Percentiles rank a stretch among this genome's conserved stretches.
Evolutionary conservation across 2,888 invertebrate genomes (phyloP).

Genomic region (Drosophila parthenogenetica): DNA sequence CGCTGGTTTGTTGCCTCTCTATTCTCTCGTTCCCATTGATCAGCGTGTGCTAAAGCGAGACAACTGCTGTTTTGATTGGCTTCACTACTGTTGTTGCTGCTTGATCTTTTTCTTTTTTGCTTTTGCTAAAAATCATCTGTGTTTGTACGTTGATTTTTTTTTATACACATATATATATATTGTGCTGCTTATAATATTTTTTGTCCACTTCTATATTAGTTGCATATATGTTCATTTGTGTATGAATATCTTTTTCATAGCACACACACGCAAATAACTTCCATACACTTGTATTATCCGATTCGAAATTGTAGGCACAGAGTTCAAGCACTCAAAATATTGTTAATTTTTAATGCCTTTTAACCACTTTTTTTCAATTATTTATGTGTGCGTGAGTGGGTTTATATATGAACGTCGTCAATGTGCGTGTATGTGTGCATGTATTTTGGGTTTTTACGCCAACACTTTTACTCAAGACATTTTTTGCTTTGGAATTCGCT

Average conservation of each 20-base stretch:
- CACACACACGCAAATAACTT: constrained; percentile 37
- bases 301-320: constrained; percentile 48
- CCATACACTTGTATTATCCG: constrained; percentile 30
- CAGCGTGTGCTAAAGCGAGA: constrained; percentile 66
- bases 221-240: constrained; percentile 59
- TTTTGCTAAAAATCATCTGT: constrained; percentile 82
- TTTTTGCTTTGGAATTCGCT: constrained; percentile 58
- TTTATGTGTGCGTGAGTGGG: constrained; percentile 32
- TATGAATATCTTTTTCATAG: constrained; percentile 51
- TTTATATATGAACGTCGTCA: constrained; percentile 9
- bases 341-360: constrained; percentile 66
- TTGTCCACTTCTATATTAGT: constrained; percentile 67
- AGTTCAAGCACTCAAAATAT: constrained; percentile 68
- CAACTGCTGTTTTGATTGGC: constrained; percentile 78
- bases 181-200: constrained; percentile 69
- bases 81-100: constrained; percentile 61
- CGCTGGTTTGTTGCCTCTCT: constrained; percentile 51
- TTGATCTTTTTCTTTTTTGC: constrained; percentile 72
- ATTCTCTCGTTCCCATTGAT: constrained; percentile 47
- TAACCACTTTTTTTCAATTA: constrained; percentile 51
- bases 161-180: constrained; percentile 37
- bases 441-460: constrained; percentile 69
- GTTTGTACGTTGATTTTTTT: constrained; percentile 72
- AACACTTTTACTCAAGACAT: constrained; percentile 72
- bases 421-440: constrained; percentile 27